These are phyloP conservation scores for Drosophila guanche DNA, from an alignment of 1,140 invertebrate genomes.

Conservation along the genomic window DNA sequence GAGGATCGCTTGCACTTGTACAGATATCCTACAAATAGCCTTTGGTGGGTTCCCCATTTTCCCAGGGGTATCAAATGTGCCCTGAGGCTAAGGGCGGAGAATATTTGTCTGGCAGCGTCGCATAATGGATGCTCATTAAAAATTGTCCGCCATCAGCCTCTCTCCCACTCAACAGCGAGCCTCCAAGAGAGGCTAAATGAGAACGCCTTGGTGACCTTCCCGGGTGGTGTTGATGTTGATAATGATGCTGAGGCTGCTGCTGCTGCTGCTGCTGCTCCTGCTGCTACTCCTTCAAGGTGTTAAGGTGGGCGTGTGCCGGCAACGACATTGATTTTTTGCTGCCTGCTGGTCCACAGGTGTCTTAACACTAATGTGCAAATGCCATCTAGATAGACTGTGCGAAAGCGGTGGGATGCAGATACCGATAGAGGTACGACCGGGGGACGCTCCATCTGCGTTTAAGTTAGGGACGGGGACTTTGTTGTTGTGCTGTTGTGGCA, in stretches of 20 bases:
- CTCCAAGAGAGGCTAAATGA: not conserved
- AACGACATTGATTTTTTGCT: conserved; percentile 24
- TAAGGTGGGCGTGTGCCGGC: not conserved
- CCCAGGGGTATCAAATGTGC: not conserved
- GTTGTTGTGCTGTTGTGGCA: too few species aligned
- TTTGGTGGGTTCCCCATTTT: not conserved
- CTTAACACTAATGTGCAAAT: conserved; percentile 15
- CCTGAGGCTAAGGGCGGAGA: not conserved
- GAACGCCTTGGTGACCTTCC: conserved; percentile 14
- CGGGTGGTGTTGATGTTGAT: not conserved
- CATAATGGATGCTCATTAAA: conserved; percentile 55
- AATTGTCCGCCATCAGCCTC: conserved; percentile 12
- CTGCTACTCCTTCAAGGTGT: not conserved
- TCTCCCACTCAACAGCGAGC: too few species aligned
- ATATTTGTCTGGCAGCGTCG: conserved; percentile 4
- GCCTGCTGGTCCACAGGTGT: conserved; percentile 3
- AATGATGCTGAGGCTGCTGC: not conserved
- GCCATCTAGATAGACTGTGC: not conserved
- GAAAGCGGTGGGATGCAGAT: not conserved
- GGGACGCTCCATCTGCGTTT: too few species aligned
- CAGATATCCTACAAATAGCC: too few species aligned
- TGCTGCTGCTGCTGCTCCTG: not conserved
- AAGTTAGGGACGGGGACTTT: not conserved
- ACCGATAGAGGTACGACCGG: too few species aligned
- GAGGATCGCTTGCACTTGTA: too few species aligned